phyloP scores from a whole-genome alignment of 1,140 invertebrate species.

The Leptinotarsa texana region DNA sequence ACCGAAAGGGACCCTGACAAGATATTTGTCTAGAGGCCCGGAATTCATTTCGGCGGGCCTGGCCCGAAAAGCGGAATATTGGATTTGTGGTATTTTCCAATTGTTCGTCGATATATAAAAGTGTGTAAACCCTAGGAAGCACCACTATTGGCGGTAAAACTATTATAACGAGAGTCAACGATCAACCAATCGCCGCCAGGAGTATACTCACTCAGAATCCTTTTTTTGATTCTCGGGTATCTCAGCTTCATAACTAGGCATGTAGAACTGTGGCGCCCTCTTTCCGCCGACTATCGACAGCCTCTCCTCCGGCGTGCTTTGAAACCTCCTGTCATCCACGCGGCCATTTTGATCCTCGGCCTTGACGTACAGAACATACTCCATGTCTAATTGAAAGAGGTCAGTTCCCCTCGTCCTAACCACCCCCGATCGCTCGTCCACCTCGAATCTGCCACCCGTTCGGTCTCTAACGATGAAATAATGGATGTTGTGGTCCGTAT shows the following conservation, averaged over 20 bases:
- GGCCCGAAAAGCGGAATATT: too few relatives aligned
- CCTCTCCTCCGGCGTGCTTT: slow-evolving; percentile 88
- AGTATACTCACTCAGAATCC: slow-evolving; percentile 84
- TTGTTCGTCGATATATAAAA: too few relatives aligned
- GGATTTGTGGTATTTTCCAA: too few relatives aligned
- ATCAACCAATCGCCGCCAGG: background rate
- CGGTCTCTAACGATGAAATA: slow-evolving; percentile 92
- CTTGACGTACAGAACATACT: slow-evolving; percentile 94
- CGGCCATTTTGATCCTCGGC: slow-evolving; percentile 94
- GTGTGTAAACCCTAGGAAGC: too few relatives aligned
- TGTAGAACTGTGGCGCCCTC: slow-evolving; percentile 91
- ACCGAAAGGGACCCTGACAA: too few relatives aligned
- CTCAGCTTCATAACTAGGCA: slow-evolving; percentile 89
- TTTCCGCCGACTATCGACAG: slow-evolving; percentile 92
- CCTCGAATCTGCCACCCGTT: slow-evolving; percentile 61
- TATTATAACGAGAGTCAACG: too few relatives aligned
- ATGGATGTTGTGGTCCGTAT: slow-evolving; percentile 93
- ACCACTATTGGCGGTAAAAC: too few relatives aligned
- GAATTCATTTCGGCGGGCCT: too few relatives aligned
- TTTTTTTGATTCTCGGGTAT: slow-evolving; percentile 96
- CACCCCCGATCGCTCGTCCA: slow-evolving; percentile 74
- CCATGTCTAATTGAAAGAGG: slow-evolving; percentile 92
- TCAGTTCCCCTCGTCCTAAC: slow-evolving; percentile 89
- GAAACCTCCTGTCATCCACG: slow-evolving; percentile 84
- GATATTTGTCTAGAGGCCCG: too few relatives aligned